Percentiles rank a stretch among this genome's conserved stretches.
Conservation (phyloP, 2,888 invertebrate species). For the Mellilla xanthometata region DNA sequence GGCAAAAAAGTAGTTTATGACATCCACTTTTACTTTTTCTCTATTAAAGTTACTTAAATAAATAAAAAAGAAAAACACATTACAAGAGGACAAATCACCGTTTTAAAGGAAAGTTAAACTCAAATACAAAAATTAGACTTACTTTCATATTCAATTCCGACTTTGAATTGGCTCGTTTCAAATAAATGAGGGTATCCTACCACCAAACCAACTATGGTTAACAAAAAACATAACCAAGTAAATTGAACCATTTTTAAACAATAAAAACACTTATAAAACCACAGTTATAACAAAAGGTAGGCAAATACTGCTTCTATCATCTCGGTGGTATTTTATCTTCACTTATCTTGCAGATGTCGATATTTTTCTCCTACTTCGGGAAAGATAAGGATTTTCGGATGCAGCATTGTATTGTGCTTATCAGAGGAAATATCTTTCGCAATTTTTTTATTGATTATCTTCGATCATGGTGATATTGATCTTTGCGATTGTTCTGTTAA, state of each 20-base stretch:
- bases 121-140: constrained; percentile 31
- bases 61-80: too few species aligned
- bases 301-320: constrained; percentile 5
- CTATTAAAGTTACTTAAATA: too few species aligned
- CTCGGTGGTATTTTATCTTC: constrained; percentile 8
- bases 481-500: constrained; percentile 36
- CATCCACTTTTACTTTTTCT: too few species aligned
- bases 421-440: constrained; percentile 35
- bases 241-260: constrained; percentile 17
- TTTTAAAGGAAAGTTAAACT: too few species aligned
- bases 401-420: constrained; percentile 38
- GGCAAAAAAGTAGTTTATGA: too few species aligned
- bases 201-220: constrained; percentile 28
- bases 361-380: constrained; percentile 12
- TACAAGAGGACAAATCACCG: too few species aligned
- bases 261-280: constrained; percentile 10
- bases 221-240: constrained; percentile 35
- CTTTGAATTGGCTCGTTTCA: constrained; percentile 54
- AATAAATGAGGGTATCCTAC: constrained; percentile 45
- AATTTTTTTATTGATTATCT: constrained; percentile 24
- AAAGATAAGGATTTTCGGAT: constrained; percentile 18
- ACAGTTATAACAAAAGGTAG: constrained; percentile 7
- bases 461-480: constrained; percentile 25
- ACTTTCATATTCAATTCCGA: constrained; percentile 74
- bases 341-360: constrained; percentile 6